Evolutionary conservation across 2,797 vertebrate species (phyloP), one percentile per base, ranked within the genome.

Genomic region (Menidia menidia): DNA sequence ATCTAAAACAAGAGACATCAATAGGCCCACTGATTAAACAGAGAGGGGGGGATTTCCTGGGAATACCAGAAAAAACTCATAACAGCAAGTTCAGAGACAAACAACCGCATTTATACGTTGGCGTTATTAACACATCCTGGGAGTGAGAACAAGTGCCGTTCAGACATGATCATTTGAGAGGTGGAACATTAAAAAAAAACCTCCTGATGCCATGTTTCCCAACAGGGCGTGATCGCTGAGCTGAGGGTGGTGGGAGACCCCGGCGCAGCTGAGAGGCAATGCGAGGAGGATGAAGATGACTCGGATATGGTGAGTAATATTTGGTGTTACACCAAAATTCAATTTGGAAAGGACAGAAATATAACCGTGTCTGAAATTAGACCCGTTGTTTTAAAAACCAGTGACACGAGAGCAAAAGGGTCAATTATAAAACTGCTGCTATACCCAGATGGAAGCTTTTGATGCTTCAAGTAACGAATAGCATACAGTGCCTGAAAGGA

Each of bases 231-330:
- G 65, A 97, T 99, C 1, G 90, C 95, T 0, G 97, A 98, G 65
- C 84, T 99, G 84, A 95, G 88, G 74, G 87, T 99, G 48, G 88
- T 90, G 53, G 92, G 91, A 64, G 94, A 98, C 89, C 95, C 96
- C 0, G 88, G 72, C 0, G 96, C 93, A 0, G 96, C 96, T 0
- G 95, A 94, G 60, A 84, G 56, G n/a, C 94, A 95, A 73, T 99
- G 98, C 1, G 95, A 96, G 55, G 98, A 98, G 0, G 97, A 97
- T 0, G 97, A 94, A 9, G 97, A 97, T 0, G 97, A 98, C 16
- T 76, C 77, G 0, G 97, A 97, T 0, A 90, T 87, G 90, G 97
- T 99, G 87, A 96, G 96, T 65, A 0, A 44, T 47, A 14, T 1
- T 19, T 15, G 10, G 56, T 55, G n/a, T 4, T 30, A n/a, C n/a